phyloP scores from a whole-genome alignment of 2,888 invertebrate genomes.

The Scaptomyza tumidula region DNA sequence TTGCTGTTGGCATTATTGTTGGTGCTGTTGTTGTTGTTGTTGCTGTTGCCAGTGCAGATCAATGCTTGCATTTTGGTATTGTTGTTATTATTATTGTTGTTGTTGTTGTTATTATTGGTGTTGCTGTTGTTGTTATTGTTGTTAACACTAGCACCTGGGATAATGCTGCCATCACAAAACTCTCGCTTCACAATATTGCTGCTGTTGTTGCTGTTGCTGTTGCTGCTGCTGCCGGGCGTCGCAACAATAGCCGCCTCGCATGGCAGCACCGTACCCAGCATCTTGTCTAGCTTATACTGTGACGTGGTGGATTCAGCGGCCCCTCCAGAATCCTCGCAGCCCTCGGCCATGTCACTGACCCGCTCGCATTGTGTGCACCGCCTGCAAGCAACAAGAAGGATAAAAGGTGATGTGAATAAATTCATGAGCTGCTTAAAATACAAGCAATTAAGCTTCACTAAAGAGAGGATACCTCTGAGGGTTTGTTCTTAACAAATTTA shows the following conservation, averaged over 20 bases:
- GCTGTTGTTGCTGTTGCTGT: slow-evolving; percentile 31
- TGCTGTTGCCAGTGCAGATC: slow-evolving; percentile 48
- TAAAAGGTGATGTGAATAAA: background rate
- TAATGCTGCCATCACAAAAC: slow-evolving; percentile 81
- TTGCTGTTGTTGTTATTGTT: slow-evolving; percentile 63
- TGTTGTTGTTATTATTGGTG: slow-evolving; percentile 46
- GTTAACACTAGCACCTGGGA: slow-evolving; percentile 73
- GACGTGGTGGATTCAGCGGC: slow-evolving; percentile 70
- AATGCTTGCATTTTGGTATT: slow-evolving; percentile 72
- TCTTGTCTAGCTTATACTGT: slow-evolving; percentile 73
- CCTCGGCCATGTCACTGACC: slow-evolving; percentile 91
- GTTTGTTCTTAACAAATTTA: no score
- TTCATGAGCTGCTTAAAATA: background rate
- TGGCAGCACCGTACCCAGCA: slow-evolving; percentile 84
- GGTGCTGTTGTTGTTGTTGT: slow-evolving; percentile 21
- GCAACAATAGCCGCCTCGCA: slow-evolving; percentile 84
- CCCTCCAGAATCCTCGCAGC: slow-evolving; percentile 86
- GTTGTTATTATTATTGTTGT: slow-evolving; percentile 58
- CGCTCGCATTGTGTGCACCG: slow-evolving; percentile 59
- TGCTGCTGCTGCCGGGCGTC: slow-evolving; percentile 74
- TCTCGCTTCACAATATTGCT: slow-evolving; percentile 83
- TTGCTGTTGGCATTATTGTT: slow-evolving; percentile 38
- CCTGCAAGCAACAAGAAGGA: slow-evolving; percentile 85
- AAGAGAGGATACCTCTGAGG: background rate
- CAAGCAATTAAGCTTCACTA: slow-evolving; percentile 3